phyloP scores from a whole-genome alignment of 2,797 vertebrate species.

The Sus cebifrons region DNA sequence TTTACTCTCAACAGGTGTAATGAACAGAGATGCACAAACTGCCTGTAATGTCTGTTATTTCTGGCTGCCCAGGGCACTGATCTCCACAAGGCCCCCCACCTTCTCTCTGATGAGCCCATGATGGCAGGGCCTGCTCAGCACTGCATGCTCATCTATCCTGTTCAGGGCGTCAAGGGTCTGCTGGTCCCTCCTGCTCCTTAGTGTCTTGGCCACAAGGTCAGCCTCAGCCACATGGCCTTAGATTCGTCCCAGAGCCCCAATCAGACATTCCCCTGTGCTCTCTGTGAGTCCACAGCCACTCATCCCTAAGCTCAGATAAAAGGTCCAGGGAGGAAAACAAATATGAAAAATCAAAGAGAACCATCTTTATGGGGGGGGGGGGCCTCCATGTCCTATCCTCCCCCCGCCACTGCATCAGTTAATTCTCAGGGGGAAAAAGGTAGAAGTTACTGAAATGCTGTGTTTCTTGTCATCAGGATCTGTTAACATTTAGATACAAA shows the following conservation, averaged over 20 bases:
- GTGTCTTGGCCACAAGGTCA: background rate
- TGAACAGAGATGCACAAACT: background rate
- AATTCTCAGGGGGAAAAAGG: background rate
- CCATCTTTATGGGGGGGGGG: background rate
- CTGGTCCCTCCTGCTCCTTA: background rate
- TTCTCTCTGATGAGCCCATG: background rate
- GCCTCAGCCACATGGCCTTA: background rate
- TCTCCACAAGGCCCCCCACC: background rate
- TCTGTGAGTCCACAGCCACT: background rate
- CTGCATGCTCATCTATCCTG: background rate
- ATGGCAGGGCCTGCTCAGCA: background rate
- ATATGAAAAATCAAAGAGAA: background rate
- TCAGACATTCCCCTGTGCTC: background rate
- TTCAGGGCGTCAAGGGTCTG: background rate
- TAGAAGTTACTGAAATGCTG: no score
- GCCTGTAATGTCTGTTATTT: background rate
- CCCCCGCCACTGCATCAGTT: background rate
- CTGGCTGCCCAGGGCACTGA: background rate
- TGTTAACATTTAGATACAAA: background rate
- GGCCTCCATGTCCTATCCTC: background rate
- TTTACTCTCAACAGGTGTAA: background rate
- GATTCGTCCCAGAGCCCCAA: background rate
- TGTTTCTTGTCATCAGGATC: background rate
- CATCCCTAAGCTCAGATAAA: background rate
- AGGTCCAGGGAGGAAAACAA: background rate